A percentile compares a stretch with the other conserved stretches of the same genome.
Conservation (phyloP, 2,113 vertebrate species). For the Procavia capensis region DNA sequence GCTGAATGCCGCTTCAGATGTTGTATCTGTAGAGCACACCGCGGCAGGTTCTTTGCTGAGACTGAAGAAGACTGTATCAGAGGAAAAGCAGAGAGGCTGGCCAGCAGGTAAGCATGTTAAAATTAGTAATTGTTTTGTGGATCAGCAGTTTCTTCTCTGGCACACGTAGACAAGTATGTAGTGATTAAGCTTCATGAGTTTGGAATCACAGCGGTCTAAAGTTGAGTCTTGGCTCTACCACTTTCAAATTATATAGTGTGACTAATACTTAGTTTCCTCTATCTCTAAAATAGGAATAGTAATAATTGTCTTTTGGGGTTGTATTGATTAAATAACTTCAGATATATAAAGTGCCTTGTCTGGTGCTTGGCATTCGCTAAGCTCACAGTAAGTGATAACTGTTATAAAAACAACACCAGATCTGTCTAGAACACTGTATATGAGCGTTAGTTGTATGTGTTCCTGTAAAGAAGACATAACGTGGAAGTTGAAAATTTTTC, state of each 20-base stretch:
- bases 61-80: conserved; percentile 81
- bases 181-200: not conserved
- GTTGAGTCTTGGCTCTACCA: not conserved
- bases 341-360: not conserved
- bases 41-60: conserved; percentile 89
- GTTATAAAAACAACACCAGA: not conserved
- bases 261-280: not conserved
- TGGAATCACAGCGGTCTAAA: not conserved
- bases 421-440: not conserved
- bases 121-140: not conserved
- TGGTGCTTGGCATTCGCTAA: conserved; percentile 30
- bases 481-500: not conserved
- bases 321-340: not conserved
- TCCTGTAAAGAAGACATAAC: not conserved
- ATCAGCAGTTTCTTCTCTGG: not conserved
- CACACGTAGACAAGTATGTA: not conserved
- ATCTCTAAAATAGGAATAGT: not conserved
- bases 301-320: not conserved
- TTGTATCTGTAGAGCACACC: conserved; percentile 88
- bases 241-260: not conserved
- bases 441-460: not conserved
- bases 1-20: conserved; percentile 87
- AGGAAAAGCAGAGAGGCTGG: conserved; percentile 51
- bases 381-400: not conserved
- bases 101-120: conserved; percentile 65